Base-by-base conservation (phyloP, 1,140 invertebrate species). In the Drosophila seguyi region DNA sequence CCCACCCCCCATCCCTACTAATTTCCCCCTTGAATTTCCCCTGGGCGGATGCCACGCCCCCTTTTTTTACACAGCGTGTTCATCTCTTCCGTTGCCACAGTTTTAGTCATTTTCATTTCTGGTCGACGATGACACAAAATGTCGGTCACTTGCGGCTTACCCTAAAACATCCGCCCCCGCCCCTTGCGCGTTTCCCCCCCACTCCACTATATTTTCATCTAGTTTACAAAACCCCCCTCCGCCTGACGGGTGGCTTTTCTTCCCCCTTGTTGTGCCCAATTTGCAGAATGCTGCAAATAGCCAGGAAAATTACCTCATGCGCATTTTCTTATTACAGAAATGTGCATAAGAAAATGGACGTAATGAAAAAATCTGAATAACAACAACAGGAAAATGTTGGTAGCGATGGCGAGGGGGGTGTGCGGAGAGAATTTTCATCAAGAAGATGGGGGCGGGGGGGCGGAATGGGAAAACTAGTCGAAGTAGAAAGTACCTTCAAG, bases 241-340 rank as follows among this genome's bases (percentile, higher is more conserved):
- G 2, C 25, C 25, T 4, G 2, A 25, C 25, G 39, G n/a, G n/a
- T 18, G 39, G 39, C 4, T 25, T n/a, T 41, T 6, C 8, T 22
- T 5, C 20, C 27, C 27, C 42, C 34, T 44, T 27, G 55, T 42
- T 60, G 62, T 55, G 67, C 66, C 68, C 75, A 82, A 87, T 83
- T 82, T 87, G 78, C 53, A 71, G 76, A 88, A 87, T 87, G 81
- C 76, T 87, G 84, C 84, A 87, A 87, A 88, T 87, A 87, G 84
- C 76, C 76, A 87, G 84, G 84, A 87, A 88, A 87, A 87, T 87
- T 87, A 87, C 84, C 84, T 87, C 81, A 88, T 88, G 84, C 84
- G 84, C 84, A 87, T 87, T 87, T 87, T 87, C 83, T 87, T 87
- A 88, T 87, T 87, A 87, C 84, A 79, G 76, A 79, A 76, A 88